A percentile compares a stretch with the other conserved stretches of the same genome.
phyloP scores from a whole-genome alignment of 2,888 invertebrate genomes.

The Orthonevra nobilis region DNA sequence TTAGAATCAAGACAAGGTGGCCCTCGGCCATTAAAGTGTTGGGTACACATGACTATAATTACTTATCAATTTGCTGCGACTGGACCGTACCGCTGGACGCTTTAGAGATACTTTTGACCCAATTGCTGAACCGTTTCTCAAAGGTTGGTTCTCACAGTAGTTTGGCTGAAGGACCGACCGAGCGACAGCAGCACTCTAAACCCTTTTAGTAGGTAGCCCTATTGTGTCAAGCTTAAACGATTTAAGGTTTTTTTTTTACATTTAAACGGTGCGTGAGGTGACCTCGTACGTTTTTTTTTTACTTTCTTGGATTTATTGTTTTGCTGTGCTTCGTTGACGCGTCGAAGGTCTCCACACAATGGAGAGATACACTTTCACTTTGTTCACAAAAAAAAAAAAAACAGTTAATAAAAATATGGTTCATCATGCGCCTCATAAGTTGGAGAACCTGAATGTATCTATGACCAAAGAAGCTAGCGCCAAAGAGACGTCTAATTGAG shows the following conservation, averaged over 20 bases:
- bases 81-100: no score
- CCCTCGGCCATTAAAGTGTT: constrained; percentile 35
- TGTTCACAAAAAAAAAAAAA: constrained; percentile 42
- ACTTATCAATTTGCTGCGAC: constrained; percentile 61
- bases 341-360: constrained; percentile 57
- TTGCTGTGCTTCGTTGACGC: constrained; percentile 55
- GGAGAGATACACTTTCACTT: constrained; percentile 58
- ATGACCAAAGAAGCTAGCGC: constrained; percentile 29
- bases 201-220: constrained; percentile 36
- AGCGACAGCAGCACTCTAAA: constrained; percentile 34
- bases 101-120: constrained; percentile 34
- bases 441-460: constrained; percentile 14
- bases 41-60: constrained; percentile 48
- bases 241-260: constrained; percentile 41
- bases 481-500: constrained; percentile 56
- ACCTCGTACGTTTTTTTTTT: constrained; percentile 43
- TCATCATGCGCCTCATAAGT: constrained; percentile 31
- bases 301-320: constrained; percentile 49
- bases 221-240: constrained; percentile 39
- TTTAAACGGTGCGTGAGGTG: constrained; percentile 43
- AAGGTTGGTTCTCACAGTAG: constrained; percentile 54
- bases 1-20: constrained; percentile 28
- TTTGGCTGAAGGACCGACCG: constrained; percentile 18
- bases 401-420: no score
- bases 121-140: constrained; percentile 25